A percentile compares a stretch with the other conserved stretches of the same genome.
phyloP scores from a whole-genome alignment of 2,797 vertebrate species.

The Gobio occitaniae region DNA sequence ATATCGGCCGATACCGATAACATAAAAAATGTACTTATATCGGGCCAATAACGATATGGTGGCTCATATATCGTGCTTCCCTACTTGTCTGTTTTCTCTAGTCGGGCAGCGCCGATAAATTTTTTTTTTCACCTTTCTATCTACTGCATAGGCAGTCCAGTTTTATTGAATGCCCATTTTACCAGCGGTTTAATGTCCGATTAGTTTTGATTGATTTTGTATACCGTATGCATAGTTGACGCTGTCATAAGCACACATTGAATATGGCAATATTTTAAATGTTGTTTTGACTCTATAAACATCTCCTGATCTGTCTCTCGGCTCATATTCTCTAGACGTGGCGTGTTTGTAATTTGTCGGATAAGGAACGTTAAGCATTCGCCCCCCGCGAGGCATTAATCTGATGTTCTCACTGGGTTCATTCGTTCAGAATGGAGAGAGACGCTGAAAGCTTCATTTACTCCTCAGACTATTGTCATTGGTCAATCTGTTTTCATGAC shows the following conservation, averaged over 20 bases:
- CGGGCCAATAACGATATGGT: no score
- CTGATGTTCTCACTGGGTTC: slow-evolving; percentile 10
- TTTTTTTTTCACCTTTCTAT: no score
- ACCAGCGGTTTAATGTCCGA: neutral
- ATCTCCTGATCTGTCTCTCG: neutral
- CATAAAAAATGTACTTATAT: no score
- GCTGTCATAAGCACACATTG: neutral
- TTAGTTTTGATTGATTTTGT: neutral
- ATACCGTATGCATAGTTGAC: neutral
- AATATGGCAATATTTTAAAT: neutral
- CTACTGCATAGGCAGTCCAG: no score
- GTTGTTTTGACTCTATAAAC: neutral
- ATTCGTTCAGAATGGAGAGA: slow-evolving; percentile 2
- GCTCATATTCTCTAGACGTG: neutral
- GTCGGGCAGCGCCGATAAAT: no score
- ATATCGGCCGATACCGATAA: no score
- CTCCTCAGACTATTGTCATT: neutral
- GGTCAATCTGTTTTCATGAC: slow-evolving; percentile 5
- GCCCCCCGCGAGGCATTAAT: neutral
- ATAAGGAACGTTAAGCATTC: slow-evolving; percentile 35
- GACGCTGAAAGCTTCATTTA: slow-evolving; percentile 30
- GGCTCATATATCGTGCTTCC: no score
- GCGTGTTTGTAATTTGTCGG: slow-evolving; percentile 32
- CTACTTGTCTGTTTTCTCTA: no score
- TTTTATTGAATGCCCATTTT: neutral